phyloP scores from a whole-genome alignment of 2,888 invertebrate genomes.

The Tenthredo livida region DNA sequence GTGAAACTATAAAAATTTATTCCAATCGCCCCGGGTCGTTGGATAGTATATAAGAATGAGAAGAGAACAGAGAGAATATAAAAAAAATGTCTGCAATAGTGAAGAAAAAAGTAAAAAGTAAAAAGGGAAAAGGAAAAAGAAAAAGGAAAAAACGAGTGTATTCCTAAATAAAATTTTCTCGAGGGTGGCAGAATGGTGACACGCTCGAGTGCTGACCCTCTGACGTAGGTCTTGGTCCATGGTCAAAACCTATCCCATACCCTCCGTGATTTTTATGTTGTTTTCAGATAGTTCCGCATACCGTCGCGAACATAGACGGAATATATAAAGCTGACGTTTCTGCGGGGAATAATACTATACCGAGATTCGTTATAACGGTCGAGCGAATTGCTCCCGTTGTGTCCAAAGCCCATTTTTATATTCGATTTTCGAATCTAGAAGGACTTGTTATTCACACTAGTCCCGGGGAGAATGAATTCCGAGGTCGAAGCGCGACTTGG shows the following conservation, averaged over 20 bases:
- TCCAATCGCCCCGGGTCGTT: constrained; percentile 30
- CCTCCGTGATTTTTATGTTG: constrained; percentile 73
- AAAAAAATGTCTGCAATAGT: too few species aligned
- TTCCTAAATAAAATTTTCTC: constrained; percentile 70
- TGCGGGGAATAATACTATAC: constrained; percentile 75
- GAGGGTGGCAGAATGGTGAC: constrained; percentile 73
- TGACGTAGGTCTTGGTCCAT: constrained; percentile 22
- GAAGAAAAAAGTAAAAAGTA: too few species aligned
- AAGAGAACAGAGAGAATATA: background rate
- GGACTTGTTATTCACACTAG: background rate
- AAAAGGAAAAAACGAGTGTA: constrained; percentile 59
- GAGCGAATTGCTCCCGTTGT: background rate
- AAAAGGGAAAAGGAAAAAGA: background rate
- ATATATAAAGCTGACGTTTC: constrained; percentile 86
- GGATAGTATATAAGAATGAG: background rate
- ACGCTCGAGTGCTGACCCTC: constrained; percentile 77
- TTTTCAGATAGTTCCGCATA: constrained; percentile 73
- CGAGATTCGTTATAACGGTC: constrained; percentile 27
- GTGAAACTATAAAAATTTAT: constrained; percentile 18
- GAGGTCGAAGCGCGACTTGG: background rate
- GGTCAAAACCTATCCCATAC: constrained; percentile 65
- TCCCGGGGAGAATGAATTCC: background rate
- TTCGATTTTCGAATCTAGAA: constrained; percentile 7
- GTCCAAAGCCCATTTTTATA: background rate
- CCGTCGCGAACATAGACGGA: constrained; percentile 3